Evolutionary conservation across 2,797 vertebrate genomes (phyloP).

Genomic region (Trematocara caparti): DNA sequence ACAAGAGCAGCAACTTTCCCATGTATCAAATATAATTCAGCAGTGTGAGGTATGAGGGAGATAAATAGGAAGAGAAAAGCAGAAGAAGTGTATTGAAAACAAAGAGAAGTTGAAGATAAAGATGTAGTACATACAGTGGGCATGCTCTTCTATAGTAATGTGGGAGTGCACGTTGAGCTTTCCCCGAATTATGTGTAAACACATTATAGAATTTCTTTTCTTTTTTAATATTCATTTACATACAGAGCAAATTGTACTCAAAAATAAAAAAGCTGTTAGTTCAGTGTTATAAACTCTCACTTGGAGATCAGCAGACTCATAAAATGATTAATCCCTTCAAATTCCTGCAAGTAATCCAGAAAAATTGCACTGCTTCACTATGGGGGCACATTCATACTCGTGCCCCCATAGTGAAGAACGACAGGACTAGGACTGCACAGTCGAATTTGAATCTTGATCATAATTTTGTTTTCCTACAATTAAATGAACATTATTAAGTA

Average conservation of each 20-base stretch:
- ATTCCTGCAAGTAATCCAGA: conserved; percentile 4
- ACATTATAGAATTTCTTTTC: background rate
- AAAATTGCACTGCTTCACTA: background rate
- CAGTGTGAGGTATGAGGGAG: background rate
- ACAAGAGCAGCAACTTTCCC: background rate
- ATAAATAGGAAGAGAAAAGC: background rate
- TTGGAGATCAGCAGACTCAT: conserved; percentile 3
- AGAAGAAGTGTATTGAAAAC: background rate
- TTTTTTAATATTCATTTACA: background rate
- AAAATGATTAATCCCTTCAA: conserved; percentile 1
- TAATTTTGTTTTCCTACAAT: background rate
- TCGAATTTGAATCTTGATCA: background rate
- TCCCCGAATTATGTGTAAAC: background rate
- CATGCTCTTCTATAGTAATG: background rate
- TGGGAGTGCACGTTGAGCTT: background rate
- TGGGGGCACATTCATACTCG: background rate
- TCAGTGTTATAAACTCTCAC: background rate
- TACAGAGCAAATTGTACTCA: background rate
- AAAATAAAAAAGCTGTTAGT: background rate
- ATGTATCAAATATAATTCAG: background rate
- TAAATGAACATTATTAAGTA: background rate
- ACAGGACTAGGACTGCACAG: background rate
- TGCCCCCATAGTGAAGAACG: background rate
- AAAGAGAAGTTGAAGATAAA: background rate
- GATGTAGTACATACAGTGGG: background rate